phyloP scores from a whole-genome alignment of 1,140 invertebrate genomes.

The Aethina tumida region DNA sequence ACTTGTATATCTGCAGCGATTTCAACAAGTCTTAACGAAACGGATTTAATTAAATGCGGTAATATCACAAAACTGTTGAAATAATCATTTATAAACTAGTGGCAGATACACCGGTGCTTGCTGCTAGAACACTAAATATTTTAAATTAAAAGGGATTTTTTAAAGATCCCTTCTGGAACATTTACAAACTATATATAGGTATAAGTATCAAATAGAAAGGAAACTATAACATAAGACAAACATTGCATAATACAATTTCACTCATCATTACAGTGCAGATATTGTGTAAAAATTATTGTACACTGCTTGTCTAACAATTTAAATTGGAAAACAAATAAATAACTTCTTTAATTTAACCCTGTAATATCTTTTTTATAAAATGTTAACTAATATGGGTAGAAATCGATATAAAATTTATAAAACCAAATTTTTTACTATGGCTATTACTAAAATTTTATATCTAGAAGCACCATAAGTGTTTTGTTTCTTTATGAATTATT shows the following conservation, averaged over 20 bases:
- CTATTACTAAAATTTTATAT: slow-evolving; percentile 21
- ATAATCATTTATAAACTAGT: no score
- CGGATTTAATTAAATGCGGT: no score
- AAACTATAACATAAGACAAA: slow-evolving; percentile 7
- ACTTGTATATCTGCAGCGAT: slow-evolving; percentile 10
- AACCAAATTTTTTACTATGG: slow-evolving; percentile 26
- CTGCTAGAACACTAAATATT: no score
- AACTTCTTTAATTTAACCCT: slow-evolving; percentile 21
- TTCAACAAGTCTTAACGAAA: neutral
- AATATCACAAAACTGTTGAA: slow-evolving; percentile 12
- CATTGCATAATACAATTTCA: slow-evolving; percentile 5
- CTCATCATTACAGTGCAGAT: neutral
- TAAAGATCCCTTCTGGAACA: neutral
- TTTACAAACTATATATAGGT: slow-evolving; percentile 6
- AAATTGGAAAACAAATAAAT: slow-evolving; percentile 18
- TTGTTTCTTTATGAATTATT: slow-evolving; percentile 21
- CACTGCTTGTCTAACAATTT: no score
- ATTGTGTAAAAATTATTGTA: slow-evolving; percentile 12
- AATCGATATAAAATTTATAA: slow-evolving; percentile 27
- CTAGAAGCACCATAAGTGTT: slow-evolving; percentile 32
- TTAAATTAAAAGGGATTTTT: no score
- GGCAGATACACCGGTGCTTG: no score
- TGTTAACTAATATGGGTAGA: slow-evolving; percentile 19
- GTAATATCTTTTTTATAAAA: slow-evolving; percentile 20
- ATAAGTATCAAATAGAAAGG: neutral